These are phyloP conservation scores for Laupala kohalensis DNA, from an alignment of 1,140 invertebrate species.

Conservation along the genomic window DNA sequence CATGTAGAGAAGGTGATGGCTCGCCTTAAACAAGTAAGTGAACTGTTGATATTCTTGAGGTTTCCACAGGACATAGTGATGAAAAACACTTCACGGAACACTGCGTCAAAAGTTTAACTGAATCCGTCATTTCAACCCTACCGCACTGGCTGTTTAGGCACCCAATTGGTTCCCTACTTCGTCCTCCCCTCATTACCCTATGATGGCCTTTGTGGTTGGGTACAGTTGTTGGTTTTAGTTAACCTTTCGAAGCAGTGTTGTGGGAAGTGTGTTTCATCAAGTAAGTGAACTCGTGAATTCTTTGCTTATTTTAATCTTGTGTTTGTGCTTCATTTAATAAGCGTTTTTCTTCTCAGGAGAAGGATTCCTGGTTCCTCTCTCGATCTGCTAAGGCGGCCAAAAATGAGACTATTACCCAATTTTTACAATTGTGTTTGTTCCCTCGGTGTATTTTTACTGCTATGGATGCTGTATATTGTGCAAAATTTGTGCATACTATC, in stretches of 20 bases:
- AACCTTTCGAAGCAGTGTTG: background rate
- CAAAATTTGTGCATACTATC: constrained; percentile 91
- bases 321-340: background rate
- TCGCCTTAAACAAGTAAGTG: constrained; percentile 39
- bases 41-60: no score
- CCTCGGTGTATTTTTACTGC: constrained; percentile 91
- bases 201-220: no score
- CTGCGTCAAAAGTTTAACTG: no score
- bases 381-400: constrained; percentile 76
- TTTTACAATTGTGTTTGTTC: constrained; percentile 92
- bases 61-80: no score
- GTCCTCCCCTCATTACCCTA: no score
- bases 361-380: constrained; percentile 84
- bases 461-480: constrained; percentile 90
- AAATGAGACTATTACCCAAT: constrained; percentile 91
- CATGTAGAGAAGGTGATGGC: constrained; percentile 79
- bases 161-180: no score
- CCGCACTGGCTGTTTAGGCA: no score
- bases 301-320: background rate
- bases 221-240: background rate
- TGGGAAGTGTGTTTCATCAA: background rate
- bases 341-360: no score
- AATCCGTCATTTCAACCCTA: no score
- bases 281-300: no score
- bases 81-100: no score